phyloP scores from a whole-genome alignment of 2,113 vertebrate species.

The Aptenodytes patagonicus region DNA sequence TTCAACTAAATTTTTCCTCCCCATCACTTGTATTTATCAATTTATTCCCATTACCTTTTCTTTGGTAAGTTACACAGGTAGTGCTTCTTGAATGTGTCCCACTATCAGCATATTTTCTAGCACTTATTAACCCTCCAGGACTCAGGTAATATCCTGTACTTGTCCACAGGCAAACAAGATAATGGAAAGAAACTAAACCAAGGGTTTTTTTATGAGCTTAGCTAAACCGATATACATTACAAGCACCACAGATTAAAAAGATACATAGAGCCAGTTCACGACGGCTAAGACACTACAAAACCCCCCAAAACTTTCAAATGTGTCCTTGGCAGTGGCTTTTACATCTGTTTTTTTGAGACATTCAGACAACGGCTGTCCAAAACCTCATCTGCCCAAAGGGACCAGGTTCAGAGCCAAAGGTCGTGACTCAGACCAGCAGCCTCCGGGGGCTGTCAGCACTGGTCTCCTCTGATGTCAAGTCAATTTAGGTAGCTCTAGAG shows the following conservation, averaged over 20 bases:
- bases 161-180: neutral
- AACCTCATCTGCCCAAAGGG: neutral
- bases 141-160: neutral
- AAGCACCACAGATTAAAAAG: neutral
- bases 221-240: neutral
- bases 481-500: neutral
- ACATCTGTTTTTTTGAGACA: neutral
- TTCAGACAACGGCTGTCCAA: neutral
- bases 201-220: neutral
- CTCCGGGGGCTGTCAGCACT: neutral
- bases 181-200: neutral
- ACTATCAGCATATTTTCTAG: neutral
- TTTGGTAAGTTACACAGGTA: neutral
- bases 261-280: neutral
- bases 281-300: neutral
- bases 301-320: accelerated
- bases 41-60: neutral
- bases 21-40: neutral
- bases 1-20: neutral
- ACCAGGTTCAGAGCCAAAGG: neutral
- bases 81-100: neutral
- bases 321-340: neutral
- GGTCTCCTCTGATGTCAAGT: neutral
- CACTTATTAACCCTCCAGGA: neutral
- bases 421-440: neutral